phyloP scores from a whole-genome alignment of 1,140 invertebrate species.

The Micrasema longulum region DNA sequence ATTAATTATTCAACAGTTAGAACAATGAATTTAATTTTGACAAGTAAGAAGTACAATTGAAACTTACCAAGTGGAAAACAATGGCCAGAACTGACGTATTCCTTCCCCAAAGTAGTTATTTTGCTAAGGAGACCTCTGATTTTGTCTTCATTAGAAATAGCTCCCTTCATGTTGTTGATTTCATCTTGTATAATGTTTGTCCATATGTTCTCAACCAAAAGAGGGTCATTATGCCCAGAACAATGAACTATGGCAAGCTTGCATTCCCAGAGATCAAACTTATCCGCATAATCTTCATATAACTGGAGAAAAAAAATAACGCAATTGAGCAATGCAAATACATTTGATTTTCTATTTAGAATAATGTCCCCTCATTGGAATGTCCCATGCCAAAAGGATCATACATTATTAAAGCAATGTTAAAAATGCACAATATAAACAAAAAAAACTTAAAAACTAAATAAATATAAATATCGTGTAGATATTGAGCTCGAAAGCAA shows the following conservation, averaged over 20 bases:
- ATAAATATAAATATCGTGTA: too few species aligned
- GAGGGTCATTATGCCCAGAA: constrained; percentile 82
- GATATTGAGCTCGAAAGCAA: too few species aligned
- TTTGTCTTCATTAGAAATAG: constrained; percentile 71
- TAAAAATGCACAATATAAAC: too few species aligned
- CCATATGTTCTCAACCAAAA: constrained; percentile 84
- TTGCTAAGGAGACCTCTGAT: constrained; percentile 78
- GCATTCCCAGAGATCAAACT: constrained; percentile 85
- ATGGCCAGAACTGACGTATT: constrained; percentile 78
- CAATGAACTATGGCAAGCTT: constrained; percentile 88
- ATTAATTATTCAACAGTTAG: too few species aligned
- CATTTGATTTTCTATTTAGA: too few species aligned
- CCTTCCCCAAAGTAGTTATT: constrained; percentile 78
- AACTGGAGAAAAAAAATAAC: constrained; percentile 74
- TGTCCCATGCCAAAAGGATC: too few species aligned
- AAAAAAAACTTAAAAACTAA: too few species aligned
- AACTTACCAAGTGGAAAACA: constrained; percentile 80
- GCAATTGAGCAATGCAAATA: too few species aligned
- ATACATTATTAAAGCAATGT: too few species aligned
- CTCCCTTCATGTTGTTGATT: constrained; percentile 58
- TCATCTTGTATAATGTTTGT: constrained; percentile 77
- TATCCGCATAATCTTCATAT: constrained; percentile 86
- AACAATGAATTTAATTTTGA: constrained; percentile 24
- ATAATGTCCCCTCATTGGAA: too few species aligned
- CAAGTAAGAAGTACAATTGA: not conserved